Evolutionary conservation across 2,888 invertebrate species (phyloP).

Genomic region (Sericinus montela): DNA sequence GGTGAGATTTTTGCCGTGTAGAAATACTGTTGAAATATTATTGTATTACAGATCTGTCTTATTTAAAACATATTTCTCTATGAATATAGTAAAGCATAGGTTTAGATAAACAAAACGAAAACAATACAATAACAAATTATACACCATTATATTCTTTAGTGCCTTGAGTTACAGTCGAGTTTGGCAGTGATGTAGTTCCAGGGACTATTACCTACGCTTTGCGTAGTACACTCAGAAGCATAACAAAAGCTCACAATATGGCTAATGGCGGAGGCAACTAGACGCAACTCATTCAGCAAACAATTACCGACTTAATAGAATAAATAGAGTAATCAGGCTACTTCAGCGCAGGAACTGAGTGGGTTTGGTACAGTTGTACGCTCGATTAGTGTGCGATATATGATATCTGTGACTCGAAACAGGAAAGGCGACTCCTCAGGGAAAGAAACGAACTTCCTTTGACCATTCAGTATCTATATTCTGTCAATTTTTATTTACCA

Average conservation of each 20-base stretch:
- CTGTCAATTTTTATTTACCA: too few species aligned
- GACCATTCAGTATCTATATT: too few species aligned
- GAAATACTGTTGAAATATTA: too few species aligned
- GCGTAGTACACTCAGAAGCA: conserved; percentile 28
- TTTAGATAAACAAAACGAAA: conserved; percentile 12
- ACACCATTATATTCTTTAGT: not conserved
- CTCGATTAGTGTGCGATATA: conserved; percentile 26
- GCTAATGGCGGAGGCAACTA: conserved; percentile 58
- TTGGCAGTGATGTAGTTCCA: not conserved
- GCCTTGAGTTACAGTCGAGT: conserved; percentile 4
- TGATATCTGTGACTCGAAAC: too few species aligned
- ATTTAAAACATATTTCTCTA: not conserved
- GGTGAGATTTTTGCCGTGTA: too few species aligned
- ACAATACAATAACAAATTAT: not conserved
- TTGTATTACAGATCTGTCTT: too few species aligned
- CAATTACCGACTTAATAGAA: conserved; percentile 75
- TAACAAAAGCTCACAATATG: conserved; percentile 56
- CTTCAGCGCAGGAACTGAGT: conserved; percentile 48
- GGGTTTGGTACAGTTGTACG: conserved; percentile 33
- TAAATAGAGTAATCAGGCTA: conserved; percentile 76
- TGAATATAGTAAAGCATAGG: conserved; percentile 1
- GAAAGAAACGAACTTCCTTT: too few species aligned
- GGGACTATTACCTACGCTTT: conserved; percentile 29
- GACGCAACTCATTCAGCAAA: conserved; percentile 61
- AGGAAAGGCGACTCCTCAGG: too few species aligned